Percentiles rank a stretch among this genome's conserved stretches.
Evolutionary conservation across 1,140 invertebrate species (phyloP).

Genomic region (Melipona quadrifasciata): DNA sequence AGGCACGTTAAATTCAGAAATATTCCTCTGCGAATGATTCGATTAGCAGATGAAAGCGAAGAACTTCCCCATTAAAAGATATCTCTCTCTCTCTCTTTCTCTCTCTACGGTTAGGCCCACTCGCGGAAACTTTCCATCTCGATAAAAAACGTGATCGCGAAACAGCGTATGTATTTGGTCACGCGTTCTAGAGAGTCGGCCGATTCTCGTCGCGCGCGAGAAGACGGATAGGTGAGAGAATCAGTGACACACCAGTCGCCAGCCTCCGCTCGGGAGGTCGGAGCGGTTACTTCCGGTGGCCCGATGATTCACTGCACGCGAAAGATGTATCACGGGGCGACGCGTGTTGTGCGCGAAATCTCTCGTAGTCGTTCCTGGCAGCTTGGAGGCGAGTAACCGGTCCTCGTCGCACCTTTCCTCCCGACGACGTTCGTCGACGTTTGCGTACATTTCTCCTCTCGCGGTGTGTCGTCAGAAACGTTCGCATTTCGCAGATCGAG

Average conservation of each 20-base stretch:
- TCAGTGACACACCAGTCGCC: constrained; percentile 20
- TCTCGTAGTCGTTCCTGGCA: constrained; percentile 6
- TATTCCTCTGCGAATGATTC: background rate
- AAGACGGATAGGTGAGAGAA: background rate
- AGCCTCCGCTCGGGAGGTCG: constrained; percentile 8
- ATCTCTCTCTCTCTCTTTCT: background rate
- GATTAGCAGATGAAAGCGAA: background rate
- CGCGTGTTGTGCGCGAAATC: constrained; percentile 5
- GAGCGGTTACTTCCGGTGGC: constrained; percentile 27
- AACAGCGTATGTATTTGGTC: background rate
- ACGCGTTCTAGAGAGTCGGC: background rate
- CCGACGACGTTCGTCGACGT: background rate
- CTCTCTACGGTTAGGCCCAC: background rate
- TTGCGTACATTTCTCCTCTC: background rate
- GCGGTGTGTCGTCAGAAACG: background rate
- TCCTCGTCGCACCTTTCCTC: constrained; percentile 20
- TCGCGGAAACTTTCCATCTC: background rate
- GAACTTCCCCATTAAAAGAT: background rate
- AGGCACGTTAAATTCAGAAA: background rate
- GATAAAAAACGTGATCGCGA: background rate
- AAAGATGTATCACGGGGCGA: constrained; percentile 10
- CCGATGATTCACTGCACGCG: constrained; percentile 28
- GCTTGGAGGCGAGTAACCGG: constrained; percentile 9
- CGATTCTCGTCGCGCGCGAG: background rate
- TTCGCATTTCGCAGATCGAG: background rate